These are phyloP conservation scores for Tolmerus cingulatus DNA, from an alignment of 2,888 invertebrate species.

Conservation along the genomic window DNA sequence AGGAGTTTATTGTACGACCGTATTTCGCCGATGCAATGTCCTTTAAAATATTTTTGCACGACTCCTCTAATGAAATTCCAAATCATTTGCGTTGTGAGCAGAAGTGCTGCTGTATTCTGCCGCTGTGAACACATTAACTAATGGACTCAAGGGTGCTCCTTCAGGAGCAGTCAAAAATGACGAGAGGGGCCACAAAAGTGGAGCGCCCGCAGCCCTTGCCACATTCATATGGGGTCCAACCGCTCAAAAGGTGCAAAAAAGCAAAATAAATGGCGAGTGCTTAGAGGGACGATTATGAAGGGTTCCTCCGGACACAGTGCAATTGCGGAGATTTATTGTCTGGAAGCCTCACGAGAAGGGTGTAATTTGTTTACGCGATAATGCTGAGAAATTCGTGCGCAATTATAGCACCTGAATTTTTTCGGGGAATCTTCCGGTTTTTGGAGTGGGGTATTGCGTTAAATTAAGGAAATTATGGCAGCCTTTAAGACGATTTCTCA, in stretches of 20 bases:
- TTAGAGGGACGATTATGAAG: background rate
- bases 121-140: background rate
- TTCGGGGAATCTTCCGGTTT: background rate
- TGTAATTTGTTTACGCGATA: background rate
- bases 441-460: background rate
- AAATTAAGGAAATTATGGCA: background rate
- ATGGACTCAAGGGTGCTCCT: background rate
- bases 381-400: background rate
- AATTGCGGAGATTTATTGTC: background rate
- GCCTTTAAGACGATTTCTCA: background rate
- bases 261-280: background rate
- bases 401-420: background rate
- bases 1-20: background rate
- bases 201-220: background rate
- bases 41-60: constrained; percentile 20
- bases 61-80: constrained; percentile 19
- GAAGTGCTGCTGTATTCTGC: background rate
- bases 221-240: background rate
- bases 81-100: constrained; percentile 2
- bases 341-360: background rate
- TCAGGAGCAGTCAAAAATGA: background rate
- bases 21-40: background rate
- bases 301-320: background rate
- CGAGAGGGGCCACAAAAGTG: background rate
- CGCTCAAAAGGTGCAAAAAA: background rate